Evolutionary conservation across 2,888 invertebrate species (phyloP).

Genomic region (Agrilus mali): DNA sequence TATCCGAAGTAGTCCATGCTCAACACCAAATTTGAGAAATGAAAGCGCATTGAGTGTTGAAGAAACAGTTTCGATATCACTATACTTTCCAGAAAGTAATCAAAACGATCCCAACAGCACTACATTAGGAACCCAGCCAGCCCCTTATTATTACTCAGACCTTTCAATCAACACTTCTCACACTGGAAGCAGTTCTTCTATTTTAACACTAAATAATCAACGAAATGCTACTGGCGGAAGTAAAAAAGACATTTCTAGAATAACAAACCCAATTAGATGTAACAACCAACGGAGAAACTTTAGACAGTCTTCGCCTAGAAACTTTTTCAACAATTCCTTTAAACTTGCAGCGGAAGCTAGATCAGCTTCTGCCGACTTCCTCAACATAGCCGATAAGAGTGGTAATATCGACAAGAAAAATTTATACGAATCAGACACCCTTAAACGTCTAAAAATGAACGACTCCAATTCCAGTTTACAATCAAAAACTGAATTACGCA

Average conservation of each 20-base stretch:
- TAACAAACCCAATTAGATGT: slow-evolving; percentile 55
- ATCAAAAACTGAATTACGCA: slow-evolving; percentile 39
- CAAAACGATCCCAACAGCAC: slow-evolving; percentile 1
- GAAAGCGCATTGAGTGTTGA: slow-evolving; percentile 18
- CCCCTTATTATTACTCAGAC: slow-evolving; percentile 82
- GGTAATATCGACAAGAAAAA: slow-evolving; percentile 54
- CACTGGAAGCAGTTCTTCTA: slow-evolving; percentile 21
- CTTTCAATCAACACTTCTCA: slow-evolving; percentile 34
- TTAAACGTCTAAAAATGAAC: slow-evolving; percentile 44
- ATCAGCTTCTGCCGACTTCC: slow-evolving; percentile 53
- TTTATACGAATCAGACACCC: slow-evolving; percentile 55
- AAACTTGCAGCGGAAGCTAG: slow-evolving; percentile 45
- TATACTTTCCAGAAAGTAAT: slow-evolving; percentile 14
- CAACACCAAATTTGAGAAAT: slow-evolving; percentile 22
- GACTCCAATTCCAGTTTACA: slow-evolving; percentile 38
- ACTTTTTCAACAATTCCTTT: slow-evolving; percentile 28
- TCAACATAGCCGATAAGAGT: slow-evolving; percentile 53
- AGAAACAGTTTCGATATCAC: slow-evolving; percentile 16
- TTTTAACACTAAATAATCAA: slow-evolving; percentile 53
- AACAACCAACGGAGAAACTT: slow-evolving; percentile 17
- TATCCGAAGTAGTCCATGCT: slow-evolving; percentile 20
- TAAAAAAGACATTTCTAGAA: slow-evolving; percentile 57
- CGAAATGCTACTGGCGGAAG: slow-evolving; percentile 49
- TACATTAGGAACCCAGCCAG: slow-evolving; percentile 37
- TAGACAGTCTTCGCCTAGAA: slow-evolving; percentile 15